Conservation (phyloP, 2,797 vertebrate species). For the Megaceryle alcyon region DNA sequence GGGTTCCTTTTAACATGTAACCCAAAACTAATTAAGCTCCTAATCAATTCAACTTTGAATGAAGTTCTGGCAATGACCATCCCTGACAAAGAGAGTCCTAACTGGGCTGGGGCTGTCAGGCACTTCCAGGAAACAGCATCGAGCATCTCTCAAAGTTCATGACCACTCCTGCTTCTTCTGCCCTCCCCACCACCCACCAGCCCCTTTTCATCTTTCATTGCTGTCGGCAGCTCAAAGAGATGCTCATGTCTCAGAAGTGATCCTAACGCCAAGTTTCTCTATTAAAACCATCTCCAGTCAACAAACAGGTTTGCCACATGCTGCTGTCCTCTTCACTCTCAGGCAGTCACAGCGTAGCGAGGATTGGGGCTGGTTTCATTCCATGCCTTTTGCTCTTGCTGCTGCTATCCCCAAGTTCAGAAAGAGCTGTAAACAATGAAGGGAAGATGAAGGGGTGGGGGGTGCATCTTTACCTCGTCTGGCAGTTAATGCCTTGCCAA, state of each 20-base stretch:
- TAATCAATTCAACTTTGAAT: not conserved
- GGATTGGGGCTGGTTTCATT: not conserved
- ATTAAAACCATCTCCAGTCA: not conserved
- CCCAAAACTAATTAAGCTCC: not conserved
- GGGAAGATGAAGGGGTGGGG: not conserved
- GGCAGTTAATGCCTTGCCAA: not conserved
- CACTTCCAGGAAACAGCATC: not conserved
- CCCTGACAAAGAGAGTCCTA: not conserved
- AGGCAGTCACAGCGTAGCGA: not conserved
- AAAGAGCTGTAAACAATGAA: not conserved
- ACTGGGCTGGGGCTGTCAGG: not conserved
- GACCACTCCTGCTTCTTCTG: not conserved
- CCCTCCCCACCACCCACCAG: not conserved
- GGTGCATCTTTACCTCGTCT: not conserved
- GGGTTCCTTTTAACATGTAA: not conserved
- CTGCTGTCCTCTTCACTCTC: not conserved
- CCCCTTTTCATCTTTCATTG: not conserved
- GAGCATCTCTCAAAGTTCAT: not conserved
- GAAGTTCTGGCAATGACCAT: not conserved
- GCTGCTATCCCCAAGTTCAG: not conserved
- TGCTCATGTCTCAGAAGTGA: not conserved
- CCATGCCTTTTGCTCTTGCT: not conserved
- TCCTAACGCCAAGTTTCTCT: not conserved
- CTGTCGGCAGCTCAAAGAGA: not conserved
- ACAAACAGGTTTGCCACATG: not conserved